These are phyloP conservation scores for Drosophila arawakana DNA, from an alignment of 1,140 invertebrate genomes.

Conservation along the genomic window DNA sequence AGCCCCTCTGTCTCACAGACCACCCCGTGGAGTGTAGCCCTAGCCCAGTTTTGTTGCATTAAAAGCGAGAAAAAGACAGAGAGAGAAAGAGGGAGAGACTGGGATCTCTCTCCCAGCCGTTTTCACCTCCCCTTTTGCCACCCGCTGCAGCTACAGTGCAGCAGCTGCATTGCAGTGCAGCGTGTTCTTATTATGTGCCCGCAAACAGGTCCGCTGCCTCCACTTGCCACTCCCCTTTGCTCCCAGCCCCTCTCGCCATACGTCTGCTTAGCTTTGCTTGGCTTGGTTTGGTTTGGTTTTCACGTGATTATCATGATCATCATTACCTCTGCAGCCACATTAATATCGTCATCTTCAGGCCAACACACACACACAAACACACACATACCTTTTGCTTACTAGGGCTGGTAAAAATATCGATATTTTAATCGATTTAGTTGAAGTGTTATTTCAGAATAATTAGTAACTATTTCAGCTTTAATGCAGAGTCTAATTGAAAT, in stretches of 20 bases:
- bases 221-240: not conserved
- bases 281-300: constrained; percentile 77
- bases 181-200: constrained; percentile 78
- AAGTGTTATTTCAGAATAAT: no score
- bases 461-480: no score
- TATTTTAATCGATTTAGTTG: no score
- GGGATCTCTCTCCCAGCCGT: no score
- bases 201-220: constrained; percentile 68
- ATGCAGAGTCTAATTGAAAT: no score
- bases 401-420: no score
- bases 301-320: constrained; percentile 83
- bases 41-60: constrained; percentile 48
- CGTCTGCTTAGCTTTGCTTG: constrained; percentile 39
- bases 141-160: constrained; percentile 26
- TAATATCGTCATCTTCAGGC: constrained; percentile 81
- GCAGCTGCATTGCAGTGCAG: constrained; percentile 69
- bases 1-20: not conserved
- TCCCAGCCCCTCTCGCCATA: not conserved
- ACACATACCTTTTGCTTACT: not conserved
- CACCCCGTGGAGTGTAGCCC: not conserved
- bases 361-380: constrained; percentile 55
- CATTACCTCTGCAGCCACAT: constrained; percentile 79
- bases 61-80: no score
- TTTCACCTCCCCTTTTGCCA: constrained; percentile 12
- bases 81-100: no score